Evolutionary conservation across 2,797 vertebrate species (phyloP).

Genomic region (Thaleichthys pacificus): DNA sequence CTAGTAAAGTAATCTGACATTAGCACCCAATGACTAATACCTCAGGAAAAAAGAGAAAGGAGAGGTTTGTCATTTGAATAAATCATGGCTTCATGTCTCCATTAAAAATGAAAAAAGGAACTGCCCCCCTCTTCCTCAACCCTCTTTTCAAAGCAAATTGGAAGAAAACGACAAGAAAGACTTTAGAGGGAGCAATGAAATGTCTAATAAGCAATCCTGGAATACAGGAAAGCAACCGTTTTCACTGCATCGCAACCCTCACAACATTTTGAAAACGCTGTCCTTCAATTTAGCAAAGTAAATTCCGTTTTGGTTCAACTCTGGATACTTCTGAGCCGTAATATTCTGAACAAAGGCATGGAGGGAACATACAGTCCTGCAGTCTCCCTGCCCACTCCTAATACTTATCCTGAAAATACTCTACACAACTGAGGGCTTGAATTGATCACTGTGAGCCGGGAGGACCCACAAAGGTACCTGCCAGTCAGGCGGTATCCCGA

Average conservation of each 20-base stretch:
- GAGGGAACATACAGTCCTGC: neutral
- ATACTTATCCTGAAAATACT: neutral
- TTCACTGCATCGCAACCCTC: slow-evolving; percentile 4
- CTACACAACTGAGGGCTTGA: neutral
- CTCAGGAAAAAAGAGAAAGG: slow-evolving; percentile 52
- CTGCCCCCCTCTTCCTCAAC: slow-evolving; percentile 41
- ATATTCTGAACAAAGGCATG: neutral
- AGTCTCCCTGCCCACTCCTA: neutral
- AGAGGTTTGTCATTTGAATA: slow-evolving; percentile 72
- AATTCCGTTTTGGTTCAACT: neutral
- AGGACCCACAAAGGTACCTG: neutral
- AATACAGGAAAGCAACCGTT: slow-evolving; percentile 16
- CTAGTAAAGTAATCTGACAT: slow-evolving; percentile 75
- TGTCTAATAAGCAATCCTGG: slow-evolving; percentile 8
- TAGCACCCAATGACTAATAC: slow-evolving; percentile 72
- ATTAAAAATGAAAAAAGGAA: slow-evolving; percentile 54
- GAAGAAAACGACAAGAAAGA: slow-evolving; percentile 21
- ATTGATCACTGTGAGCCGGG: neutral
- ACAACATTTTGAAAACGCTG: neutral
- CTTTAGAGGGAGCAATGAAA: slow-evolving; percentile 21
- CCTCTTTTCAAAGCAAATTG: slow-evolving; percentile 44
- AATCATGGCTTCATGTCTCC: slow-evolving; percentile 68
- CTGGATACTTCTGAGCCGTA: neutral
- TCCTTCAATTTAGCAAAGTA: no score
- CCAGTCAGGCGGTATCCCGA: neutral